A percentile compares a stretch with the other conserved stretches of the same genome.
These are phyloP conservation scores for Blastomussa wellsi DNA, from an alignment of 92 coral and sea anemone genomes.

Conservation along the genomic window DNA sequence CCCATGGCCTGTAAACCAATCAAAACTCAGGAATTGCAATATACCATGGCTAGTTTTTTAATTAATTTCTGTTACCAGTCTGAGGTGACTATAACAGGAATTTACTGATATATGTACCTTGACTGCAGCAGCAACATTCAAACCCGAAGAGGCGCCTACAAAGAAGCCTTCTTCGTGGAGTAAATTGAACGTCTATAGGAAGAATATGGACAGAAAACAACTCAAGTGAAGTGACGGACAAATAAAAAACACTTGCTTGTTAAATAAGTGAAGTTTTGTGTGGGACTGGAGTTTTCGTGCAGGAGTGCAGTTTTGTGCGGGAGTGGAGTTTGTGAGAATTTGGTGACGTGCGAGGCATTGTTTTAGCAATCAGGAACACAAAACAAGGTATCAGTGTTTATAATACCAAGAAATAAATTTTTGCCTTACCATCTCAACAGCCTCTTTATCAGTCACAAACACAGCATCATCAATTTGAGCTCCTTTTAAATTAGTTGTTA, in stretches of 20 bases:
- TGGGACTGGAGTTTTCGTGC: too few species aligned
- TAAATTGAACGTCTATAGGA: constrained; percentile 75
- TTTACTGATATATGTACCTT: constrained; percentile 48
- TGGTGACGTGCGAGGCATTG: too few species aligned
- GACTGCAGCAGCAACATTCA: constrained; percentile 95
- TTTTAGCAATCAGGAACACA: too few species aligned
- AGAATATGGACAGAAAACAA: not conserved
- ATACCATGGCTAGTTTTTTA: too few species aligned
- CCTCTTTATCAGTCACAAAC: constrained; percentile 83
- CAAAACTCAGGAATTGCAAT: too few species aligned
- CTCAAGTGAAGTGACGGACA: not conserved
- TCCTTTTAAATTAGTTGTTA: constrained; percentile 86
- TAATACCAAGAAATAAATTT: not conserved
- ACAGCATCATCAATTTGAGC: constrained; percentile 95
- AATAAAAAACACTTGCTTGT: too few species aligned
- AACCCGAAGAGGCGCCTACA: constrained; percentile 96
- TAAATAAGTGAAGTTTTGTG: too few species aligned
- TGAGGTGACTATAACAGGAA: not conserved
- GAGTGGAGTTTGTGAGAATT: too few species aligned
- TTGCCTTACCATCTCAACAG: constrained; percentile 82
- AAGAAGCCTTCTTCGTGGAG: constrained; percentile 97
- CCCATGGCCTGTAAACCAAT: too few species aligned
- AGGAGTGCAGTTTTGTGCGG: too few species aligned
- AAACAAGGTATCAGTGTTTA: too few species aligned
- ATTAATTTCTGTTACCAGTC: not conserved